Evolutionary conservation across 1,140 invertebrate genomes (phyloP).

Genomic region (Himalopsyche phryganea): DNA sequence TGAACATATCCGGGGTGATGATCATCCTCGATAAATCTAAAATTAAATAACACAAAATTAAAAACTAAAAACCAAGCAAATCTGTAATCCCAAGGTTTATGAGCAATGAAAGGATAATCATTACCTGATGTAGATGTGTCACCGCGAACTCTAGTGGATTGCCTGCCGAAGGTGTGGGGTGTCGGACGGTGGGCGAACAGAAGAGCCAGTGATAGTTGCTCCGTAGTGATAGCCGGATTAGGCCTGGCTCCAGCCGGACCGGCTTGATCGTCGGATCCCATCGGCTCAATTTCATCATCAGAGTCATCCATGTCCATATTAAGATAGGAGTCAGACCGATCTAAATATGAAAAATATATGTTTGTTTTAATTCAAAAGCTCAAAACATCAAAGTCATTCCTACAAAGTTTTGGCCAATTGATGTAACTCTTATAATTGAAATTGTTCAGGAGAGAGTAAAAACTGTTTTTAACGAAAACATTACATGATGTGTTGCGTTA

Average conservation of each 20-base stretch:
- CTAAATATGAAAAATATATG: neutral
- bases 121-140: slow-evolving; percentile 15
- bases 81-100: neutral
- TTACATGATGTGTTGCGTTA: too few species aligned
- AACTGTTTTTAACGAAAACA: too few species aligned
- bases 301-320: slow-evolving; percentile 16
- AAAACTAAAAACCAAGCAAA: neutral
- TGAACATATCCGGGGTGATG: slow-evolving; percentile 49
- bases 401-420: too few species aligned
- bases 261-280: slow-evolving; percentile 15
- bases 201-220: slow-evolving; percentile 28
- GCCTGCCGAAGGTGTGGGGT: slow-evolving; percentile 12
- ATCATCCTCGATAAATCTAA: slow-evolving; percentile 25
- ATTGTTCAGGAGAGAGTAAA: too few species aligned
- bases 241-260: neutral
- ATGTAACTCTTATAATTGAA: too few species aligned
- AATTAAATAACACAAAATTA: neutral
- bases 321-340: neutral
- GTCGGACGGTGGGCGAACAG: slow-evolving; percentile 5
- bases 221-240: slow-evolving; percentile 17
- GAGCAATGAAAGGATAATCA: neutral
- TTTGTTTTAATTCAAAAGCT: neutral
- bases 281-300: slow-evolving; percentile 24
- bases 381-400: neutral
- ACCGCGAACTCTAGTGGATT: slow-evolving; percentile 18